phyloP scores from a whole-genome alignment of 2,888 invertebrate species.

The Selenia dentaria region DNA sequence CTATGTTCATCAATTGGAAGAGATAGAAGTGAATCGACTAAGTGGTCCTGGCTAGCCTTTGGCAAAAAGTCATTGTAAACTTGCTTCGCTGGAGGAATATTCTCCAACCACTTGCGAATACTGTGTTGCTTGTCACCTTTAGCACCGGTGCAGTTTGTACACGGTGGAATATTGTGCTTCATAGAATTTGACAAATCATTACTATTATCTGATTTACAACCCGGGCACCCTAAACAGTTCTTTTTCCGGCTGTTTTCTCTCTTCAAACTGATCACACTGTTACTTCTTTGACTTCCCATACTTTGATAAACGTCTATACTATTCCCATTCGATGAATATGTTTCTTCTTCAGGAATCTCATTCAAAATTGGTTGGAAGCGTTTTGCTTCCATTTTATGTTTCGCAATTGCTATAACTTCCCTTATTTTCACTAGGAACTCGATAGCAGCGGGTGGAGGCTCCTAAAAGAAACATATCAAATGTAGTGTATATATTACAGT shows the following conservation, averaged over 20 bases:
- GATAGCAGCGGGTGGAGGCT: slow-evolving; percentile 95
- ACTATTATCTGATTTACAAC: slow-evolving; percentile 75
- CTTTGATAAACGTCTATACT: slow-evolving; percentile 76
- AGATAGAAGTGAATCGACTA: slow-evolving; percentile 65
- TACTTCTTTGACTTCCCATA: slow-evolving; percentile 80
- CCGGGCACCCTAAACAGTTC: slow-evolving; percentile 87
- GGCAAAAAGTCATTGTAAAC: slow-evolving; percentile 54
- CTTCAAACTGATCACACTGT: slow-evolving; percentile 84
- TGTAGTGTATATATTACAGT: no score
- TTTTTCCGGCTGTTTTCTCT: slow-evolving; percentile 86
- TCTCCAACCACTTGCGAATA: slow-evolving; percentile 91
- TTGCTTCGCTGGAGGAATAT: slow-evolving; percentile 83
- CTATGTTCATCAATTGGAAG: slow-evolving; percentile 54
- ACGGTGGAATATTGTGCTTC: slow-evolving; percentile 73
- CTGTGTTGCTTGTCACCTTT: slow-evolving; percentile 90
- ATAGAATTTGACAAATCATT: slow-evolving; percentile 64
- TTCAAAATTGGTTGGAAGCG: slow-evolving; percentile 91
- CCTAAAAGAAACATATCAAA: slow-evolving; percentile 71
- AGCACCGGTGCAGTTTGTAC: slow-evolving; percentile 79
- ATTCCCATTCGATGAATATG: slow-evolving; percentile 73
- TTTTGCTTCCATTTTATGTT: slow-evolving; percentile 93
- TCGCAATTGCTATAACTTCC: slow-evolving; percentile 95
- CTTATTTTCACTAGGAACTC: slow-evolving; percentile 95
- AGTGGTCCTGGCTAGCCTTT: slow-evolving; percentile 48
- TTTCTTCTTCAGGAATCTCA: slow-evolving; percentile 93